Percentiles rank a stretch among this genome's conserved stretches.
Conservation (phyloP, 2,888 invertebrate genomes). For the Eueremaeus valkanovi region DNA sequence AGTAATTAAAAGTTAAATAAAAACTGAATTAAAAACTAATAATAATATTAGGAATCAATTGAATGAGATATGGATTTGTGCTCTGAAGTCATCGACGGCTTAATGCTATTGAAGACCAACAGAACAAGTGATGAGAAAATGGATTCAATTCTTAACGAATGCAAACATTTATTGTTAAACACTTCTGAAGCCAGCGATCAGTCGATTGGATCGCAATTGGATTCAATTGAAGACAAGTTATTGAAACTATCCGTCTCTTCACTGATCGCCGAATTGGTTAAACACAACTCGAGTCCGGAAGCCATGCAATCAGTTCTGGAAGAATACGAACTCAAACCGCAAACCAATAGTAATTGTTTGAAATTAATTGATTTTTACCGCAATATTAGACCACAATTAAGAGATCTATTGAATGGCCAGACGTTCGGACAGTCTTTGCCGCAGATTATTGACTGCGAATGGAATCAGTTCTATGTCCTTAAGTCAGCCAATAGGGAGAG, state of each 20-base stretch:
- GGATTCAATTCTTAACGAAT: not conserved
- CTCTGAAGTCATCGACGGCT: constrained; percentile 3
- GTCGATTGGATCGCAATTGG: no score
- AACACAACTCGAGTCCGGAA: not conserved
- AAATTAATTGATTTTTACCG: not conserved
- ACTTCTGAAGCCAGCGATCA: not conserved
- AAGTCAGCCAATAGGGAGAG: not conserved
- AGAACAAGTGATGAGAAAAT: not conserved
- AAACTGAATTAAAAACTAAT: no score
- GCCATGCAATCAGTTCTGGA: not conserved
- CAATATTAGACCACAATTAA: not conserved
- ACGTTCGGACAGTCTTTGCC: not conserved
- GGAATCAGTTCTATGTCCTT: not conserved
- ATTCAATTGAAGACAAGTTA: not conserved
- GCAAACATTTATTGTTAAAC: not conserved
- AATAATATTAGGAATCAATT: no score
- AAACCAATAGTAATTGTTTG: not conserved
- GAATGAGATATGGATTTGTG: not conserved
- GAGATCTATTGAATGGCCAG: not conserved
- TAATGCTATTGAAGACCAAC: not conserved
- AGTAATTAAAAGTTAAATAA: not conserved
- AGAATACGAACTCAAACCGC: not conserved
- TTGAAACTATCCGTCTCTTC: not conserved
- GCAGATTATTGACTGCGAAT: not conserved
- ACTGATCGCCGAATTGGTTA: not conserved